A percentile compares a stretch with the other conserved stretches of the same genome.
Conservation (phyloP, 2,888 invertebrate genomes). For the Automeris io region DNA sequence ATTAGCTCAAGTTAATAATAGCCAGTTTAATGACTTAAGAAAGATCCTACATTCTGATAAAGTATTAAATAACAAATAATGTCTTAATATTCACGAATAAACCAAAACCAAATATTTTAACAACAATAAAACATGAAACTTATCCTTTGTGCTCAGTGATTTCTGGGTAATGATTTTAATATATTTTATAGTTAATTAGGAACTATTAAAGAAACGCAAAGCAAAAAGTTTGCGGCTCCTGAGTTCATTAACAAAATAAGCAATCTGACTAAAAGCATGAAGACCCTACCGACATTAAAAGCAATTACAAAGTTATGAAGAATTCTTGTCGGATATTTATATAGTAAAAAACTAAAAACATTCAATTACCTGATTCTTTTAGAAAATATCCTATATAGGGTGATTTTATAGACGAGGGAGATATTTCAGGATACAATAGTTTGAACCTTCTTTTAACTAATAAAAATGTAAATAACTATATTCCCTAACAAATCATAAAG, state of each 20-base stretch:
- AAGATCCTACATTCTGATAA: too few relatives aligned
- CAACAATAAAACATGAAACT: constrained; percentile 3
- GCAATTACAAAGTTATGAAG: constrained; percentile 64
- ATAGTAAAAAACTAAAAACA: constrained; percentile 34
- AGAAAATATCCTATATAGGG: constrained; percentile 20
- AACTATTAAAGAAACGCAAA: constrained; percentile 43
- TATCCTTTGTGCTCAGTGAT: constrained; percentile 7
- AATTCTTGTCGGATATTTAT: constrained; percentile 58
- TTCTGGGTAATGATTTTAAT: constrained; percentile 7
- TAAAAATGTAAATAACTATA: too few relatives aligned
- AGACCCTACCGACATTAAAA: constrained; percentile 59
- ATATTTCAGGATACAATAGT: too few relatives aligned
- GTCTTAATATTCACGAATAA: constrained; percentile 1
- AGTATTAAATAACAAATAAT: too few relatives aligned
- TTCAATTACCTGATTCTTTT: constrained; percentile 19
- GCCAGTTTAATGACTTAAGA: too few relatives aligned
- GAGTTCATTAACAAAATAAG: constrained; percentile 68
- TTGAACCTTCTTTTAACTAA: too few relatives aligned
- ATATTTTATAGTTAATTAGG: constrained; percentile 34
- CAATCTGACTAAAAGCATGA: constrained; percentile 67
- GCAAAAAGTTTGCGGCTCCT: constrained; percentile 48
- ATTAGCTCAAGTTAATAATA: too few relatives aligned
- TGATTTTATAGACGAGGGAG: too few relatives aligned
- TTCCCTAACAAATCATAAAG: too few relatives aligned
- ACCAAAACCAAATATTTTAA: too few relatives aligned